These are phyloP conservation scores for Poecilia wingei DNA, from an alignment of 2,797 vertebrate species.

Conservation along the genomic window DNA sequence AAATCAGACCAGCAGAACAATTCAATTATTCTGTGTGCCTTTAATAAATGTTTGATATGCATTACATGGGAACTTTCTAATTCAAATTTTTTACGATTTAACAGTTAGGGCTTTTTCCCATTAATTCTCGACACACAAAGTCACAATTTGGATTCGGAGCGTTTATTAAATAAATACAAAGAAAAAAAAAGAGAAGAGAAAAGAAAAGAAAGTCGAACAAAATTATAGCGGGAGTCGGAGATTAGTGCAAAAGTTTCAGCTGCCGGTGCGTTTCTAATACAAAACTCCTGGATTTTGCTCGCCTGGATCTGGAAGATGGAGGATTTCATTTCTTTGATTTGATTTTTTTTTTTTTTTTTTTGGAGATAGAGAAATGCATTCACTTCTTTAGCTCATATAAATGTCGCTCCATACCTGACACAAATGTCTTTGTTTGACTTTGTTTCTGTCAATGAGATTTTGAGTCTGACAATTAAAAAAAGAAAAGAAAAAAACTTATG, in stretches of 20 bases:
- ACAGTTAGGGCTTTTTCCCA: constrained; percentile 89
- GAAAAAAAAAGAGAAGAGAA: constrained; percentile 14
- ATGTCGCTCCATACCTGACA: constrained; percentile 35
- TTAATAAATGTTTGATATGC: constrained; percentile 95
- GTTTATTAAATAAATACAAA: constrained; percentile 79
- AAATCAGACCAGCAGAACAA: constrained; percentile 93
- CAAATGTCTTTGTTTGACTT: constrained; percentile 57
- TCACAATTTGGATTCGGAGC: constrained; percentile 75
- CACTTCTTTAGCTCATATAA: constrained; percentile 31
- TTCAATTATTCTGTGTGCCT: constrained; percentile 94
- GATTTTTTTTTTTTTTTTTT: constrained; percentile 67
- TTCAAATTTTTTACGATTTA: constrained; percentile 96
- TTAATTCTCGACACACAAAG: constrained; percentile 89
- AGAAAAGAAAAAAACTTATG: too few species aligned
- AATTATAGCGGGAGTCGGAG: constrained; percentile 57
- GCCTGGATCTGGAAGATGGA: constrained; percentile 62
- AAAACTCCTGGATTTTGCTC: constrained; percentile 66
- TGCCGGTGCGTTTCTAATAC: constrained; percentile 74
- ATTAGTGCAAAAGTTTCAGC: constrained; percentile 74
- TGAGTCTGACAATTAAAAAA: constrained; percentile 22
- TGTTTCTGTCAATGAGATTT: constrained; percentile 49
- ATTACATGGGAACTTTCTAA: constrained; percentile 88
- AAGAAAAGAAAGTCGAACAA: constrained; percentile 64
- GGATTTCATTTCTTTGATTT: constrained; percentile 57
- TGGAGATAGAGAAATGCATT: constrained; percentile 52